phyloP scores from a whole-genome alignment of 2,888 invertebrate genomes.

The Plagiodera versicolora region DNA sequence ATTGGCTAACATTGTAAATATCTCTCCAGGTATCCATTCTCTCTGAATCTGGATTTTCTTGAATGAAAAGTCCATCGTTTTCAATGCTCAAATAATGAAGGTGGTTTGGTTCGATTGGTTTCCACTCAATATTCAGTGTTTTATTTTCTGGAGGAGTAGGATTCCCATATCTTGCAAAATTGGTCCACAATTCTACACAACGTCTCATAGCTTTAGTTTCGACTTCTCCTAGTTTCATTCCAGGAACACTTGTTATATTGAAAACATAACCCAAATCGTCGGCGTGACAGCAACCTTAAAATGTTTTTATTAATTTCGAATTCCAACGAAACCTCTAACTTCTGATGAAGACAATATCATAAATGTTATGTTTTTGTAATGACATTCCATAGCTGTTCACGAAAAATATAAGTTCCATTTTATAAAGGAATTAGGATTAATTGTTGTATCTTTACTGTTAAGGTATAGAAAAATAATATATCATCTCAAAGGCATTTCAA shows the following conservation, averaged over 20 bases:
- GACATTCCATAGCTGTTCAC: no score
- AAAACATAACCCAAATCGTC: slow-evolving; percentile 36
- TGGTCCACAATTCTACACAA: slow-evolving; percentile 26
- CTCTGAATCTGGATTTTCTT: slow-evolving; percentile 35
- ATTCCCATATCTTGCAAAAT: slow-evolving; percentile 23
- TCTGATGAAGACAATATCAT: no score
- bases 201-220: slow-evolving; percentile 24
- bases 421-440: no score
- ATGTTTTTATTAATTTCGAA: no score
- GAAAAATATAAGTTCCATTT: no score
- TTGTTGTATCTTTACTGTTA: no score
- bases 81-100: slow-evolving; percentile 38
- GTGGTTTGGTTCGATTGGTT: slow-evolving; percentile 31
- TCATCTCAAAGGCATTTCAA: no score
- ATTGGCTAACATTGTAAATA: not conserved
- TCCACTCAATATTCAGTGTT: slow-evolving; percentile 36
- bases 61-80: slow-evolving; percentile 27
- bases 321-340: no score
- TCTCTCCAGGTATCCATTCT: not conserved
- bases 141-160: slow-evolving; percentile 24
- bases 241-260: not conserved
- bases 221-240: not conserved
- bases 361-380: no score
- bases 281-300: slow-evolving; percentile 38
- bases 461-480: no score